Base-by-base conservation (phyloP, 1,140 invertebrate species). In the Nasonia vitripennis region DNA sequence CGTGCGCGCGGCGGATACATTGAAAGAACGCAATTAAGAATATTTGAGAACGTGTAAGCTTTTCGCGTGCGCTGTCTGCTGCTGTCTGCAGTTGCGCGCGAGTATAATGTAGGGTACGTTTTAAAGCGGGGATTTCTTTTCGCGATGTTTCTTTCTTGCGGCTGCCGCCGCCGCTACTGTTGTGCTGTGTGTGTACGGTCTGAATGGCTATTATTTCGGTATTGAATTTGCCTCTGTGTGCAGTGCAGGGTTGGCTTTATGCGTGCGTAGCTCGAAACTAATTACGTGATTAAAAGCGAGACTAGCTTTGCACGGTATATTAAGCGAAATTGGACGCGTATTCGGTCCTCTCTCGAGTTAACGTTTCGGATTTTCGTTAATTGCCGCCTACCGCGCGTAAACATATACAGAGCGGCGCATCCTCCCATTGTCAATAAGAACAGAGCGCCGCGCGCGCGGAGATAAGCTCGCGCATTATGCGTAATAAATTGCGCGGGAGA, bases 21-120 rank as follows among this genome's bases (percentile, higher is more conserved):
- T 84, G 77, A 79, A 78, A 79, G 68, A 78, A 62, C 45, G 83
- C 77, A 84, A 84, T 84, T 84, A 84, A 84, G 77, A 84, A 84
- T 84, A 79, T 84, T 37, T 62, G 68, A 70, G 37, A 77, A 75
- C n/a, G 20, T 31, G n/a, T 12, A 17, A 75, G 27, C 31, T 20
- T 48, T 37, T 75, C 23, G 55, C 14, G 34, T 73, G 37, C 10
- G 11, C 68, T 27, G 41, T 20, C 45, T 48, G 45, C 45, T 48
- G 45, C 45, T 12, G 45, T 12, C 45, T 48, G 45, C 2, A 11
- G 51, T 14, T 14, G 20, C 20, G 17, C 55, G 17, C 3, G 20
- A 5, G 6, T n/a, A 17, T 62, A 37, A 37, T 37, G 34, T 37
- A 37, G 34, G 34, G 6, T 62, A 62, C 7, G 23, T 83, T 75